Conservation (phyloP, 2,888 invertebrate species). For the Thalpophila matura region DNA sequence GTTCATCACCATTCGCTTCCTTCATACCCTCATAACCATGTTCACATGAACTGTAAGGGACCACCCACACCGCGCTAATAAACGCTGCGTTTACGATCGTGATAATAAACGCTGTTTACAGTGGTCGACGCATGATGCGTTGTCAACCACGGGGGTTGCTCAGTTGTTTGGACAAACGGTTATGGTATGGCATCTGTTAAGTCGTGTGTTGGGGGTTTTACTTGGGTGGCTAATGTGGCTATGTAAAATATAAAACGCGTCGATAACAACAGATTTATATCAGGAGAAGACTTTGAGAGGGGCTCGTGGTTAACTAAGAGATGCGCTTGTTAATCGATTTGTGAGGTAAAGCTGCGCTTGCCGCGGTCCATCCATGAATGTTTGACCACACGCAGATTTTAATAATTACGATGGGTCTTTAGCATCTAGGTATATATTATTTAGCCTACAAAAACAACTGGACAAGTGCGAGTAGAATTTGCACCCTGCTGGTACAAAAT, state of each 20-base stretch:
- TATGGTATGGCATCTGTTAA: slow-evolving; percentile 60
- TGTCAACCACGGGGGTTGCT: slow-evolving; percentile 67
- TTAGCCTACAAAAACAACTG: too few relatives aligned
- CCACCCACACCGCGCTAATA: slow-evolving; percentile 86
- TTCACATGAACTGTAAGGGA: slow-evolving; percentile 78
- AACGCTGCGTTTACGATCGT: slow-evolving; percentile 83
- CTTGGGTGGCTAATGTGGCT: slow-evolving; percentile 53
- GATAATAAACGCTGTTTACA: slow-evolving; percentile 88
- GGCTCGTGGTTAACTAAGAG: too few relatives aligned
- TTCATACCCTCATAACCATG: slow-evolving; percentile 47
- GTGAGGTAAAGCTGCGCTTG: too few relatives aligned
- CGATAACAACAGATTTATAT: neutral
- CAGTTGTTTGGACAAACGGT: slow-evolving; percentile 71
- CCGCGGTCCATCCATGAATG: too few relatives aligned
- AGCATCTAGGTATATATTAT: too few relatives aligned
- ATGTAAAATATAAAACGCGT: slow-evolving; percentile 24
- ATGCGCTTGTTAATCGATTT: too few relatives aligned
- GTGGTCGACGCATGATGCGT: slow-evolving; percentile 68
- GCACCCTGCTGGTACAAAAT: too few relatives aligned
- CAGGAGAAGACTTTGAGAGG: too few relatives aligned
- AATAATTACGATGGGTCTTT: too few relatives aligned
- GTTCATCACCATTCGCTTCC: neutral
- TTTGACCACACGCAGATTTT: too few relatives aligned
- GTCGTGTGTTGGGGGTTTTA: slow-evolving; percentile 37
- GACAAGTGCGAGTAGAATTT: too few relatives aligned